Percentiles rank a stretch among this genome's conserved stretches.
Conservation (phyloP, 1,140 invertebrate species). For the Tetramorium simillimum region DNA sequence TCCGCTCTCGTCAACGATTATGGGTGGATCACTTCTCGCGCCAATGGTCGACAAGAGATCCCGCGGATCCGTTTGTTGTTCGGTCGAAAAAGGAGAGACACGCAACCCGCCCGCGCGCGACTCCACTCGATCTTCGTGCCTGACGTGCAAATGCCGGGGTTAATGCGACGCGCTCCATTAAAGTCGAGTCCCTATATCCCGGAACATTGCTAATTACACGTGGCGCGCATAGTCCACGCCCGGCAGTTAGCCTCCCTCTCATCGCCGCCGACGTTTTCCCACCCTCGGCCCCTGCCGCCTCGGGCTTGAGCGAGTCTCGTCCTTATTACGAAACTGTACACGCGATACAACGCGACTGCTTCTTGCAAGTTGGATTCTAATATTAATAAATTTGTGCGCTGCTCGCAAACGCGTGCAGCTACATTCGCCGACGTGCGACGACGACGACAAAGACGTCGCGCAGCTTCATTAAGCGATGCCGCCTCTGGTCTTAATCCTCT, state of each 20-base stretch:
- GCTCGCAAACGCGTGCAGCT: slow-evolving; percentile 30
- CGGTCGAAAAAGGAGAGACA: slow-evolving; percentile 60
- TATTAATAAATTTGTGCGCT: slow-evolving; percentile 67
- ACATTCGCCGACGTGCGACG: slow-evolving; percentile 3
- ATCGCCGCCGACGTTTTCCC: not conserved
- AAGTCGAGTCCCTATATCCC: slow-evolving; percentile 75
- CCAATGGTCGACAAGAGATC: slow-evolving; percentile 2
- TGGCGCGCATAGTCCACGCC: slow-evolving; percentile 70
- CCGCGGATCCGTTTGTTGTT: slow-evolving; percentile 66
- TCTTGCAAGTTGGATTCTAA: slow-evolving; percentile 49
- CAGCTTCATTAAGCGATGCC: slow-evolving; percentile 69
- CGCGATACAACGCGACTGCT: not conserved
- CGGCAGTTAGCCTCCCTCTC: slow-evolving; percentile 44
- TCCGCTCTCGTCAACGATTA: not conserved
- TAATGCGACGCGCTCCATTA: slow-evolving; percentile 79
- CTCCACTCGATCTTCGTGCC: slow-evolving; percentile 75
- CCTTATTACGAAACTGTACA: slow-evolving; percentile 32
- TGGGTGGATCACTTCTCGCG: slow-evolving; percentile 1
- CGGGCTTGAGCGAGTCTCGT: slow-evolving; percentile 9
- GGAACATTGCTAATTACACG: slow-evolving; percentile 78
- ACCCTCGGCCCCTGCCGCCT: not conserved
- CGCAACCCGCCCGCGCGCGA: slow-evolving; percentile 46
- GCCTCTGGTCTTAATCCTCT: slow-evolving; percentile 30
- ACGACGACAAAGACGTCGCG: slow-evolving; percentile 32
- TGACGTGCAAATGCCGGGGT: slow-evolving; percentile 77